Conservation (phyloP, 2,888 invertebrate species). For the Protodeltote pygarga region DNA sequence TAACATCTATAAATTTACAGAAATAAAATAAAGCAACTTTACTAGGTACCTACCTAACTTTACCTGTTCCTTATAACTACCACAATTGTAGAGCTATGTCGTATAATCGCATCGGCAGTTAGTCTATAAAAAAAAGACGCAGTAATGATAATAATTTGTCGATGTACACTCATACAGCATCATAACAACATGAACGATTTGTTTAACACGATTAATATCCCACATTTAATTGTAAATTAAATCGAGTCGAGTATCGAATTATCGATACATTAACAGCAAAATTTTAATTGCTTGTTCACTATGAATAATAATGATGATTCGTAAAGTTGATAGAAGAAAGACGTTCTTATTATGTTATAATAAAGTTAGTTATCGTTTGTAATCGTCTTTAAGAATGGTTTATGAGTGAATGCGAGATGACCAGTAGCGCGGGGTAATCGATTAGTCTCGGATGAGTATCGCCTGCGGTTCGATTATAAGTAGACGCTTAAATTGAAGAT, state of each 20-base stretch:
- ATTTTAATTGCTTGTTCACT: constrained; percentile 46
- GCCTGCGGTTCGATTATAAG: constrained; percentile 58
- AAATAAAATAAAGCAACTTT: too few relatives aligned
- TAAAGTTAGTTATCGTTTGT: constrained; percentile 41
- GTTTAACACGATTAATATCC: constrained; percentile 28
- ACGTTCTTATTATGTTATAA: constrained; percentile 21
- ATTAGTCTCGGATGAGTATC: constrained; percentile 67
- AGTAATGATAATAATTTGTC: constrained; percentile 37
- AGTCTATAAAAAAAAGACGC: constrained; percentile 13
- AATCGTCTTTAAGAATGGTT: constrained; percentile 37
- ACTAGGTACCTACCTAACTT: too few relatives aligned
- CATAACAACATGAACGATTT: constrained; percentile 36
- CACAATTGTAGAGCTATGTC: constrained; percentile 19
- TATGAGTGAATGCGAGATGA: constrained; percentile 52
- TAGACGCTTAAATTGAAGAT: constrained; percentile 53
- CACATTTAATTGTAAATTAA: constrained; percentile 56
- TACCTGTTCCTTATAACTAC: neutral
- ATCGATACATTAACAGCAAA: constrained; percentile 50
- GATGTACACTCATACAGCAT: constrained; percentile 34
- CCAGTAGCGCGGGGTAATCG: constrained; percentile 75
- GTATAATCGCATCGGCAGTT: constrained; percentile 11
- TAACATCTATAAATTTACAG: too few relatives aligned
- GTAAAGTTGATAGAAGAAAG: constrained; percentile 21
- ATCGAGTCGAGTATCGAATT: constrained; percentile 54
- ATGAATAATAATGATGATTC: constrained; percentile 31